Percentiles rank a stretch among this genome's conserved stretches.
phyloP scores from a whole-genome alignment of 2,888 invertebrate genomes.

The Smittia aterrima region DNA sequence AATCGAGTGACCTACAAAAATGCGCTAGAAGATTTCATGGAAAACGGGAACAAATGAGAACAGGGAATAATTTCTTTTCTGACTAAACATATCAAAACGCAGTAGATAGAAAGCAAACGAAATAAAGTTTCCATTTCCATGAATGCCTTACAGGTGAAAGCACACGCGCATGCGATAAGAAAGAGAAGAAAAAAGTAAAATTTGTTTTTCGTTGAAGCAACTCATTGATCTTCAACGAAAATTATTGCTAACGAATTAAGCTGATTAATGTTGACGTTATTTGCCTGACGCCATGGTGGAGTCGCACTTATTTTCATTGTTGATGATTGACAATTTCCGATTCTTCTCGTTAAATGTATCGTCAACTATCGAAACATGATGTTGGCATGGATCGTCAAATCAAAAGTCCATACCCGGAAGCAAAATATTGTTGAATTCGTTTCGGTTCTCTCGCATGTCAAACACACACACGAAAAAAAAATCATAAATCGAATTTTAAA shows the following conservation, averaged over 20 bases:
- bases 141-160: not conserved
- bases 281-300: not conserved
- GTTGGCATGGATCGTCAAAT: too few species aligned
- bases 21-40: not conserved
- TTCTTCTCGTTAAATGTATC: too few species aligned
- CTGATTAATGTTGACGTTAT: not conserved
- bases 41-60: not conserved
- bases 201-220: not conserved
- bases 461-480: too few species aligned
- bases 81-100: not conserved
- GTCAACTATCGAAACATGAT: too few species aligned
- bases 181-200: not conserved
- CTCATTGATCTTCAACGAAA: not conserved
- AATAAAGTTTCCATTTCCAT: not conserved
- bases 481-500: too few species aligned
- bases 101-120: not conserved
- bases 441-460: too few species aligned
- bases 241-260: not conserved
- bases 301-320: not conserved
- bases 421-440: too few species aligned
- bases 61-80: not conserved
- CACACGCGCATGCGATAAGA: constrained; percentile 28
- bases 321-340: not conserved
- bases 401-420: too few species aligned
- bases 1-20: constrained; percentile 28